Conservation (phyloP, 2,888 invertebrate species). For the Eucriotettix oculatus region DNA sequence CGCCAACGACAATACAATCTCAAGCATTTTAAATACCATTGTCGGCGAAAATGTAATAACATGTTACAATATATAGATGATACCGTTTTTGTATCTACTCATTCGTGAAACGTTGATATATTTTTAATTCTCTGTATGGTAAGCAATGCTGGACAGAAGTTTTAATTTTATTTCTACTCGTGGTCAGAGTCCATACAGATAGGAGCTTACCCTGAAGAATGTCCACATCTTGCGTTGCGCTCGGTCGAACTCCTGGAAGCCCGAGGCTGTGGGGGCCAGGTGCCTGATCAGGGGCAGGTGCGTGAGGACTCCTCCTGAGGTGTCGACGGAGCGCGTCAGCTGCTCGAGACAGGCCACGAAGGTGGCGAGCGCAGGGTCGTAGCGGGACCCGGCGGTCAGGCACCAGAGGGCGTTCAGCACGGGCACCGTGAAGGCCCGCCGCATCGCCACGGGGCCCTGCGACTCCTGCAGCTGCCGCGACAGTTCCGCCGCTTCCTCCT, state of each 20-base stretch:
- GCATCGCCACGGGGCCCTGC: conserved; percentile 3
- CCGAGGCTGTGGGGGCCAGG: conserved; percentile 4
- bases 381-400: conserved; percentile 53
- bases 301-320: conserved; percentile 10
- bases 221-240: conserved; percentile 8
- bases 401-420: conserved; percentile 67
- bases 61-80: too few relatives aligned
- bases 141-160: too few relatives aligned
- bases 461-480: not conserved
- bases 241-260: conserved; percentile 5
- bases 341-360: conserved; percentile 6
- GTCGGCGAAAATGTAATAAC: too few relatives aligned
- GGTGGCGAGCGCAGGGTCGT: conserved; percentile 6
- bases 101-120: too few relatives aligned
- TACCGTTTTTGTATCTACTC: too few relatives aligned
- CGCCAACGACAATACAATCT: too few relatives aligned
- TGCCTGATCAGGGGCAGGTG: conserved; percentile 7
- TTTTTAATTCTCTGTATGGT: too few relatives aligned
- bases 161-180: too few relatives aligned
- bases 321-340: conserved; percentile 3
- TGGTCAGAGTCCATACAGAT: not conserved
- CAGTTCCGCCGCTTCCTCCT: conserved; percentile 6
- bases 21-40: too few relatives aligned
- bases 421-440: conserved; percentile 33
- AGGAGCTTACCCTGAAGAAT: conserved; percentile 7